phyloP scores from a whole-genome alignment of 2,113 vertebrate genomes.

The Pollachius pollachius region DNA sequence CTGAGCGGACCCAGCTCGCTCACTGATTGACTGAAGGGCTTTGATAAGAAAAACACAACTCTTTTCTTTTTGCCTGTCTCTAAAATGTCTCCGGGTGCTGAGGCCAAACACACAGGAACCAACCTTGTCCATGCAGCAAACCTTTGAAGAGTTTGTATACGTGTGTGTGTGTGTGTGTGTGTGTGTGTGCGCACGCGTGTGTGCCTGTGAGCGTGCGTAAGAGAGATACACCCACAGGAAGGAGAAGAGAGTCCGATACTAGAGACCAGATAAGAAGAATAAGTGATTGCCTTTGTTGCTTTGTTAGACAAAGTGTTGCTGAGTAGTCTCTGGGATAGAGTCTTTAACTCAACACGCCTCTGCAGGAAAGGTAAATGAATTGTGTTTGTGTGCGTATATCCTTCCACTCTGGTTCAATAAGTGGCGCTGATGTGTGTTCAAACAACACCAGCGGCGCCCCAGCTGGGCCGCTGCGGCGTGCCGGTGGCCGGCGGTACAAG shows the following conservation, averaged over 20 bases:
- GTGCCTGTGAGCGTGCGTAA: slow-evolving; percentile 12
- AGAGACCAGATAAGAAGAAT: too few species aligned
- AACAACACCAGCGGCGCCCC: slow-evolving; percentile 30
- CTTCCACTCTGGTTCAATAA: slow-evolving; percentile 16
- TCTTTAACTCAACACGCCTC: slow-evolving; percentile 29
- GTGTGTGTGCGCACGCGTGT: not conserved
- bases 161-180: slow-evolving; percentile 1
- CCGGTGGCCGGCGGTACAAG: slow-evolving; percentile 35
- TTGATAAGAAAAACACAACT: slow-evolving; percentile 54
- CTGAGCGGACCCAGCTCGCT: slow-evolving; percentile 42
- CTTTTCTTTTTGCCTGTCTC: slow-evolving; percentile 49
- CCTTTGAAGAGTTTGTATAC: slow-evolving; percentile 51
- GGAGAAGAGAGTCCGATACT: slow-evolving; percentile 18
- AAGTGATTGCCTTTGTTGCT: not conserved
- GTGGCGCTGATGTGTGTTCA: slow-evolving; percentile 40
- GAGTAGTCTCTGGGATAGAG: slow-evolving; percentile 6
- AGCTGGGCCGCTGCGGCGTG: slow-evolving; percentile 42
- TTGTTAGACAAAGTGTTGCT: slow-evolving; percentile 38
- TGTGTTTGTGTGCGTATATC: not conserved
- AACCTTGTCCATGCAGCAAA: slow-evolving; percentile 45
- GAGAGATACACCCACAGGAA: slow-evolving; percentile 2
- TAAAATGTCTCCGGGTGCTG: slow-evolving; percentile 52
- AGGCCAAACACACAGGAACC: slow-evolving; percentile 59
- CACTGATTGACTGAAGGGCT: slow-evolving; percentile 50
- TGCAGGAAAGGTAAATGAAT: slow-evolving; percentile 45